Evolutionary conservation across 2,888 invertebrate species (phyloP), one percentile per base, ranked within the genome.

Genomic region (Caenorhabditis panamensis): DNA sequence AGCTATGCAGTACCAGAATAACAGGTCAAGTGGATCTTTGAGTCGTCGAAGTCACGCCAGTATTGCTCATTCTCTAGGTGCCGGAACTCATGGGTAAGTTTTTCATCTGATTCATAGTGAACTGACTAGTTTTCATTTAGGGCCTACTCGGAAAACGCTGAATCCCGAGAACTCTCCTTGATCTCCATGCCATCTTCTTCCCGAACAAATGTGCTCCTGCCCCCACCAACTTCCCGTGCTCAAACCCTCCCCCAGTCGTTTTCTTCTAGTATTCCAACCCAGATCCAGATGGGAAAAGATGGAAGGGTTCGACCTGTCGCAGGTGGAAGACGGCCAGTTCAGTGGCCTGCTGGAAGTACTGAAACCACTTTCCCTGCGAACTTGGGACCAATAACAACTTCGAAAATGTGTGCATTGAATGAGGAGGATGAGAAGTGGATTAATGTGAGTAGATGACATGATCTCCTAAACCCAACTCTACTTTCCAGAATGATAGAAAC

Each of bases 271-370:
- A 58, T 72, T 13, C 41, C 41, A 47, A 75, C 80, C 2, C 72
- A 80, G 37, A 80, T 79, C 18, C 82, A 79, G 78, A 86, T 86
- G 79, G 86, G 87, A 20, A 79, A 82, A 66, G 88, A 88, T 62
- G 88, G 88, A 16, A 67, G 88, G 16, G 88, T 88, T 5, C 61
- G 88, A 20, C 88, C 88, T 16, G 73, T 81, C n/a, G 72, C 54
- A 3, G 79, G 81, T 20, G 80, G 69, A 5, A 61, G 82, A 24
- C 22, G 82, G 2, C 80, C 78, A 16, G 80, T 73, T 4, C 82
- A 82, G 59, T 84, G 82, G 79, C 82, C 84, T 1, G 78, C 81
- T 58, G 82, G 82, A 16, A 78, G 82, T 64, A 82, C 79, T 9
- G 83, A 84, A 56, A 83, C 83, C 2, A 84, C 83, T 8, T 84